Conservation (phyloP, 2,888 invertebrate species). For the Philhelius pedissequus region DNA sequence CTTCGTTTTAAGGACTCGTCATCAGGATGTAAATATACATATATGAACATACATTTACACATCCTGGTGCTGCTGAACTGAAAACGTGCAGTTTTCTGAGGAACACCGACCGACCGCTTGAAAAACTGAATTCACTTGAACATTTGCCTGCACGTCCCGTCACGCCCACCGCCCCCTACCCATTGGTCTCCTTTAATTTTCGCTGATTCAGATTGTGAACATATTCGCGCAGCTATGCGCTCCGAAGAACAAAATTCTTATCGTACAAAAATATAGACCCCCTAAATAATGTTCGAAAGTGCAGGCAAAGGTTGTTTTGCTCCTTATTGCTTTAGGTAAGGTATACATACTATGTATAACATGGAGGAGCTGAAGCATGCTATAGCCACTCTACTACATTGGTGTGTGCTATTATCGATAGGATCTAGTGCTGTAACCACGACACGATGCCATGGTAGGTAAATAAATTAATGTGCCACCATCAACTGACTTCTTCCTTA, state of each 20-base stretch:
- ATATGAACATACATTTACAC: neutral
- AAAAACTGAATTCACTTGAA: conserved; percentile 50
- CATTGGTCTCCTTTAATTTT: neutral
- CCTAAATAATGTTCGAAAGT: neutral
- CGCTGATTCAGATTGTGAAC: conserved; percentile 55
- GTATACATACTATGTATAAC: neutral
- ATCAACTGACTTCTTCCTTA: conserved; percentile 27
- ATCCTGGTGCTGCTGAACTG: neutral
- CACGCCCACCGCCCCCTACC: too few species aligned
- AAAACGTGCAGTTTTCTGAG: conserved; percentile 11
- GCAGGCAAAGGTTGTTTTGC: neutral
- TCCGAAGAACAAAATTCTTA: conserved; percentile 34
- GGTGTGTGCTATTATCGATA: conserved; percentile 30
- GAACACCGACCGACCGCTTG: neutral
- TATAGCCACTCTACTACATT: neutral
- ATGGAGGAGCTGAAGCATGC: neutral
- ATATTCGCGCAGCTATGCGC: conserved; percentile 47
- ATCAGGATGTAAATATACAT: neutral
- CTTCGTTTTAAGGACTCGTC: neutral
- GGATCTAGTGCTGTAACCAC: conserved; percentile 40
- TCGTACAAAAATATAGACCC: conserved; percentile 18
- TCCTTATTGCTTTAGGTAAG: neutral
- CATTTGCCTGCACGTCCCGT: neutral
- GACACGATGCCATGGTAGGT: neutral
- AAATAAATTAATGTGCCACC: conserved; percentile 33